phyloP scores from a whole-genome alignment of 2,113 vertebrate species.

The Bujurquina vittata region DNA sequence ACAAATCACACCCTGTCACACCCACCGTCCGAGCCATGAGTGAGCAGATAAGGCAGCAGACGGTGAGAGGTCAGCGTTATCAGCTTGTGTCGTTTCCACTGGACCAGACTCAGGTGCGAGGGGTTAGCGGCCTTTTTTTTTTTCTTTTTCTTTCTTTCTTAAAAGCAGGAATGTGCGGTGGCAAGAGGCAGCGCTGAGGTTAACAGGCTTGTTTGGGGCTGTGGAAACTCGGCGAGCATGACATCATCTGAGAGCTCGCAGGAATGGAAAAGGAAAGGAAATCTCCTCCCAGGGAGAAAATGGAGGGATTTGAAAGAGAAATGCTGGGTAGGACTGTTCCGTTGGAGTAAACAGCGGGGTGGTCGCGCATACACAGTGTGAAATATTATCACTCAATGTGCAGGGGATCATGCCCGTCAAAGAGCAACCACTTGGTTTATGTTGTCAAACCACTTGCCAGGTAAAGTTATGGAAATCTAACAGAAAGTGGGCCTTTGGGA shows the following conservation, averaged over 20 bases:
- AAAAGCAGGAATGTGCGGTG: constrained; percentile 52
- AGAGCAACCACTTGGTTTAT: constrained; percentile 65
- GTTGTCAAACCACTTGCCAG: constrained; percentile 71
- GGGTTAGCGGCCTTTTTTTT: constrained; percentile 16
- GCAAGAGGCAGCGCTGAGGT: constrained; percentile 64
- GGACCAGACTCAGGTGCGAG: constrained; percentile 41
- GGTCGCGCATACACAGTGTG: constrained; percentile 65
- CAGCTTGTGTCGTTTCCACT: constrained; percentile 19
- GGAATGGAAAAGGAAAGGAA: constrained; percentile 75
- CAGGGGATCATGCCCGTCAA: constrained; percentile 70
- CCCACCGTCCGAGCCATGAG: constrained; percentile 13
- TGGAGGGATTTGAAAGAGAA: constrained; percentile 63
- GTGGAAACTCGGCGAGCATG: constrained; percentile 74
- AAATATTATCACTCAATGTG: constrained; percentile 72
- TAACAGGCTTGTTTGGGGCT: constrained; percentile 64
- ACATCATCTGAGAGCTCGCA: constrained; percentile 75
- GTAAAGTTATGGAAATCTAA: constrained; percentile 67
- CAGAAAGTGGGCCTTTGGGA: constrained; percentile 57
- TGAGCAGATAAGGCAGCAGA: constrained; percentile 14
- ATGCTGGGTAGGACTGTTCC: constrained; percentile 58
- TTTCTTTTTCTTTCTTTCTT: not conserved
- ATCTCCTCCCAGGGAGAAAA: constrained; percentile 73
- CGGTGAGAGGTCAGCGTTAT: constrained; percentile 36
- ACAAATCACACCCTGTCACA: not conserved
- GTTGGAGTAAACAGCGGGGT: constrained; percentile 67